Percentiles rank a stretch among this genome's conserved stretches.
phyloP scores from a whole-genome alignment of 1,140 invertebrate species.

The Hycleus cichorii region DNA sequence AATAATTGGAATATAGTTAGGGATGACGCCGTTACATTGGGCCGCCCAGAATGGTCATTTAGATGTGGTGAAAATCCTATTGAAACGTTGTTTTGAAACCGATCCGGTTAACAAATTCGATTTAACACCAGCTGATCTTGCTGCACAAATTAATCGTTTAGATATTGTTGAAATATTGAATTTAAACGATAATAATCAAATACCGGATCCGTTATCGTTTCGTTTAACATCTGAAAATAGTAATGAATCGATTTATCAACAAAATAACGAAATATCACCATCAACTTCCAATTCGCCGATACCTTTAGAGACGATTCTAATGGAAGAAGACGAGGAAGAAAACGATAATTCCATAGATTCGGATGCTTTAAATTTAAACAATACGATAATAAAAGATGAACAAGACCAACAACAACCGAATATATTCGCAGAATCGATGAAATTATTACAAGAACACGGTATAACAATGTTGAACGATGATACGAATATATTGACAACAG shows the following conservation, averaged over 20 bases:
- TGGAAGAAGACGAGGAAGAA: slow-evolving; percentile 24
- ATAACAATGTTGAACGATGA: slow-evolving; percentile 72
- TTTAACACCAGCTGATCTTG: slow-evolving; percentile 73
- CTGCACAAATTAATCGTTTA: slow-evolving; percentile 52
- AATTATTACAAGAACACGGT: slow-evolving; percentile 69
- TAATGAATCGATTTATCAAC: neutral
- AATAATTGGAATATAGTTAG: slow-evolving; percentile 49
- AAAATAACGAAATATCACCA: neutral
- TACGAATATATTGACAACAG: slow-evolving; percentile 63
- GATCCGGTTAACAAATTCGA: slow-evolving; percentile 71
- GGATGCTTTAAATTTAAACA: slow-evolving; percentile 2
- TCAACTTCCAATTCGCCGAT: neutral
- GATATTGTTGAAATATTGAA: slow-evolving; percentile 57
- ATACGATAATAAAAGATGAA: neutral
- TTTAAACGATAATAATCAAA: slow-evolving; percentile 38
- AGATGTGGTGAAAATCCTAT: slow-evolving; percentile 59
- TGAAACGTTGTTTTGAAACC: slow-evolving; percentile 66
- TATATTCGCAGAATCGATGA: slow-evolving; percentile 21
- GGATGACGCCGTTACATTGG: slow-evolving; percentile 94
- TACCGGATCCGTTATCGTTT: slow-evolving; percentile 21
- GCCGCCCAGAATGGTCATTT: slow-evolving; percentile 78
- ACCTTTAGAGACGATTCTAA: slow-evolving; percentile 15
- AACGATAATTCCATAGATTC: slow-evolving; percentile 17
- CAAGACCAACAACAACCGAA: slow-evolving; percentile 26
- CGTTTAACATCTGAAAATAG: slow-evolving; percentile 1